Base-by-base conservation (phyloP, 2,888 invertebrate species). In the Chrysopilus asiliformis region DNA sequence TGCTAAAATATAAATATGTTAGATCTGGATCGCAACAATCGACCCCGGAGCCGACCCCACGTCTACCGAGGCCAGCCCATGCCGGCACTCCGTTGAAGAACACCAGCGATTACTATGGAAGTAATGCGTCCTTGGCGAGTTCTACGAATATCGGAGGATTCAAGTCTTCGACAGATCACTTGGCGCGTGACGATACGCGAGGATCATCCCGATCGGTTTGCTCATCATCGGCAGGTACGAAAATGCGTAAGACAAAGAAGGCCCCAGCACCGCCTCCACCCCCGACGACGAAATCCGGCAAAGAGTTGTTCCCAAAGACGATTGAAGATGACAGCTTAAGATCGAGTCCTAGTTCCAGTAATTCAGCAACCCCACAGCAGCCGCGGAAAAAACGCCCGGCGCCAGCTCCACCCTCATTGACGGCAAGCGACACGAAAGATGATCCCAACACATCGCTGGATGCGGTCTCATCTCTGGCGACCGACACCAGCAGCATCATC, bases 321-420 rank as follows among this genome's bases (percentile, higher is more conserved):
- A 39, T 37, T 26, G 46, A 47, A 10, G 34, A 43, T 6, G 49
- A 44, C 15, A 48, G 47, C 18, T 51, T 49, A 35, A 44, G 51
- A 19, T 52, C 52, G 4, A 54, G 52, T 12, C 53, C 55, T 8
- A 46, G 45, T 33, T 53, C 53, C 4, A 55, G 53, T 36, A 51
- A 46, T 5, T 47, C 53, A 10, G 58, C 65, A 2, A 66, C 66
- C 38, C 56, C 56, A 24, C 67, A 66, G 36, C 67, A 66, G 36
- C 53, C 67, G 32, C 67, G 73, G 36, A 80, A 79, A 56, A 67
- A 70, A 39, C 72, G 74, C 29, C 71, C 69, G 5, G 81, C 81
- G 1, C 81, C 82, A 1, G 70, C 70, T 9, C 77, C 78, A 9
- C 75, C 74, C 2, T 40, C 44, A 19, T 30, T 17, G n/a, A 20